Conservation (phyloP, 2,113 vertebrate genomes). For the Etheostoma spectabile region DNA sequence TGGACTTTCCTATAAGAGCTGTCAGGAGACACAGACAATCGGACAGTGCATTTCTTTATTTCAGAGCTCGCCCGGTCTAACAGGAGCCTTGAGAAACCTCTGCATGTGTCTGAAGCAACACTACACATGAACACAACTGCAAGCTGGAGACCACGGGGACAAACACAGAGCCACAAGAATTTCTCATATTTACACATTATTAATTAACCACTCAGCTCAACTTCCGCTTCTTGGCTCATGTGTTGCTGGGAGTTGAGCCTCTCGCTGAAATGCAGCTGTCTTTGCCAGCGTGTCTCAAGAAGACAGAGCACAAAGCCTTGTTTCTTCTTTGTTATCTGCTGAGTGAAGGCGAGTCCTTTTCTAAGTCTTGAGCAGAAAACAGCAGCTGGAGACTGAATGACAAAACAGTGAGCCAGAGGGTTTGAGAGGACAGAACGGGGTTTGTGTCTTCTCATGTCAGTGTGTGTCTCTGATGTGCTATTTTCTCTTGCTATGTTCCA, state of each 20-base stretch:
- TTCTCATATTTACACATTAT: slow-evolving; percentile 56
- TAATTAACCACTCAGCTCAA: neutral
- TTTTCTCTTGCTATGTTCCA: slow-evolving; percentile 43
- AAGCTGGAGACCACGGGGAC: slow-evolving; percentile 36
- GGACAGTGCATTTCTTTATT: slow-evolving; percentile 59
- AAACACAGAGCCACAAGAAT: slow-evolving; percentile 36
- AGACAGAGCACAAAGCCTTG: slow-evolving; percentile 12
- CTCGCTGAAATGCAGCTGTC: slow-evolving; percentile 4
- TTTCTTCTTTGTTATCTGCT: slow-evolving; percentile 46
- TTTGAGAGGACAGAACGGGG: slow-evolving; percentile 31
- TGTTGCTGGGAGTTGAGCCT: neutral
- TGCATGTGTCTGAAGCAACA: slow-evolving; percentile 39
- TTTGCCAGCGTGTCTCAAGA: slow-evolving; percentile 20
- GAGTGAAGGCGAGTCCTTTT: slow-evolving; percentile 31
- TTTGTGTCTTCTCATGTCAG: slow-evolving; percentile 24
- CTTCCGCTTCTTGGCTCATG: neutral
- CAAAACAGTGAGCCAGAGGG: slow-evolving; percentile 20
- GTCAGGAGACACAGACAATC: neutral
- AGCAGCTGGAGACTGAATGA: slow-evolving; percentile 50
- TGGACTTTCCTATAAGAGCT: neutral
- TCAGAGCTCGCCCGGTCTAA: slow-evolving; percentile 12
- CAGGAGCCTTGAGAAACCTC: slow-evolving; percentile 22
- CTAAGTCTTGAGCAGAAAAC: slow-evolving; percentile 24
- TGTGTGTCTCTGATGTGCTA: slow-evolving; percentile 2
- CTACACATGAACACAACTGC: slow-evolving; percentile 40